These are phyloP conservation scores for Picathartes gymnocephalus DNA, from an alignment of 2,113 vertebrate genomes.

Conservation along the genomic window DNA sequence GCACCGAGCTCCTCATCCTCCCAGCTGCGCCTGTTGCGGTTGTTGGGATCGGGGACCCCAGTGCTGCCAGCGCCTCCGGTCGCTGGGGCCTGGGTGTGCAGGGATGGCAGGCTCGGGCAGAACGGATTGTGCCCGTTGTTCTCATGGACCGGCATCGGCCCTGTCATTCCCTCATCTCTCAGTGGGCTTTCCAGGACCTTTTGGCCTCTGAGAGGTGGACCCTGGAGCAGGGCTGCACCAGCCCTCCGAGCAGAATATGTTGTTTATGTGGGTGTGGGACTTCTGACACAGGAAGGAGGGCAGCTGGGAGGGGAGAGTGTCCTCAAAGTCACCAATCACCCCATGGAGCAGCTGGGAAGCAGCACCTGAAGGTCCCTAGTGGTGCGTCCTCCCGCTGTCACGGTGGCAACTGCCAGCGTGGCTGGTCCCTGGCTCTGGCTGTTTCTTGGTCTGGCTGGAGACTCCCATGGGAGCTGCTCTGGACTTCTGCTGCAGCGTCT, in stretches of 20 bases:
- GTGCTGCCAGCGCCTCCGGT: fast-evolving
- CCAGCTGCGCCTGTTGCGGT: background rate
- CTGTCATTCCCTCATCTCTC: fast-evolving
- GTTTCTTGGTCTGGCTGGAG: background rate
- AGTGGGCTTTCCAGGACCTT: background rate
- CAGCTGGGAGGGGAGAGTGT: background rate
- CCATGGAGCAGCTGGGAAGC: fast-evolving
- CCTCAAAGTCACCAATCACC: background rate
- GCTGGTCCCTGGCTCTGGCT: background rate
- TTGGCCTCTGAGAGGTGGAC: background rate
- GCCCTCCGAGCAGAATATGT: background rate
- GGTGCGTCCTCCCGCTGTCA: background rate
- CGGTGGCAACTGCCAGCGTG: background rate
- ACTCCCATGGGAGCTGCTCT: background rate
- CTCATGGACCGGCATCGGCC: background rate
- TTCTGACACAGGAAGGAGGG: background rate
- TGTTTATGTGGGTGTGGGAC: background rate
- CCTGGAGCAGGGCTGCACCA: background rate
- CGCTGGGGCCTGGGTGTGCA: background rate
- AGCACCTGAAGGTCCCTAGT: background rate
- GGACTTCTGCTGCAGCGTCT: background rate
- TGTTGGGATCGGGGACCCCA: background rate
- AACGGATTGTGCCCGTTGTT: background rate
- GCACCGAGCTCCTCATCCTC: background rate
- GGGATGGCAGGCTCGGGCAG: background rate